Evolutionary conservation across 2,113 vertebrate genomes (phyloP).

Genomic region (Probosciger aterrimus): DNA sequence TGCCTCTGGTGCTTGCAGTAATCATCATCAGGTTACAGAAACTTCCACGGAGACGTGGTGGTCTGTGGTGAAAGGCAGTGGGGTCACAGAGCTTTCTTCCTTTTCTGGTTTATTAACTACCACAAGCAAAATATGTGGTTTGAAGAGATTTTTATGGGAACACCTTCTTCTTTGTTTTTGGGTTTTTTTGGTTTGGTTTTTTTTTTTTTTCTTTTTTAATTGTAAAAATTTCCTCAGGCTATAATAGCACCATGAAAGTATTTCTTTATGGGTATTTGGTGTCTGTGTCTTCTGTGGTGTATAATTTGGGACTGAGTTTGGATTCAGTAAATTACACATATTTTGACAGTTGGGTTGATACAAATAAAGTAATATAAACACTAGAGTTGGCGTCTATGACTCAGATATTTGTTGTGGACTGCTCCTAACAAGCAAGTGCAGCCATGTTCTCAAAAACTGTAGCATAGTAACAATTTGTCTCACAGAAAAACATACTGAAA

Average conservation of each 20-base stretch:
- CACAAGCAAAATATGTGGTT: not conserved
- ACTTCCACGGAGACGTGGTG: not conserved
- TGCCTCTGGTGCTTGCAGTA: not conserved
- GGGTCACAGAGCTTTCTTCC: not conserved
- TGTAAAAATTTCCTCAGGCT: not conserved
- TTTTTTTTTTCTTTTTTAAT: not conserved
- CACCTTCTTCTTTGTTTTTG: not conserved
- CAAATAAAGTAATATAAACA: constrained; percentile 51
- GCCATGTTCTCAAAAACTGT: not conserved
- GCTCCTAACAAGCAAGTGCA: not conserved
- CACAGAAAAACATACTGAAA: not conserved
- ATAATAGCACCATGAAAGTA: not conserved
- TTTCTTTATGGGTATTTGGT: not conserved
- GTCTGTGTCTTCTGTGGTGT: constrained; percentile 9
- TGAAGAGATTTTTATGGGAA: not conserved
- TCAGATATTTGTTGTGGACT: constrained; percentile 11
- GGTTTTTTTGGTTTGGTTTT: not conserved
- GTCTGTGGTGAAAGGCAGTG: not conserved
- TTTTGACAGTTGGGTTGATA: constrained; percentile 49
- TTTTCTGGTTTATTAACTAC: not conserved
- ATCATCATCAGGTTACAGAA: not conserved
- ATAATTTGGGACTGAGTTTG: constrained; percentile 21
- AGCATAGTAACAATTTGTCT: not conserved
- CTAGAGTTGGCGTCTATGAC: not conserved
- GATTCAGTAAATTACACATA: constrained; percentile 44